Conservation (phyloP, 2,888 invertebrate species). For the Seira musarum region DNA sequence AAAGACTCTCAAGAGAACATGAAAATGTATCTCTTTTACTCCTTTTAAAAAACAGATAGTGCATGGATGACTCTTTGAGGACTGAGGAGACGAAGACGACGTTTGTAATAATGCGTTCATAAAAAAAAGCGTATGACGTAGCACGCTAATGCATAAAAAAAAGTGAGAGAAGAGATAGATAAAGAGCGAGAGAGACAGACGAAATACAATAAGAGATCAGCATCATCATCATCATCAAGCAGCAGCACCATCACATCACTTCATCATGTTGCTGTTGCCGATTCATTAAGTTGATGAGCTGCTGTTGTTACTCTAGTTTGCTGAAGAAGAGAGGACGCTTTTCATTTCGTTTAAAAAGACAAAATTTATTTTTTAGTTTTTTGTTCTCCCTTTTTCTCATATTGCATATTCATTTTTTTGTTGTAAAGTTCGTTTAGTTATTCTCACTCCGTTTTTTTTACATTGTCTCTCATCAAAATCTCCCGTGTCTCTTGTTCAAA, state of each 20-base stretch:
- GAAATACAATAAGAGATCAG: constrained; percentile 50
- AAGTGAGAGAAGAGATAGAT: constrained; percentile 21
- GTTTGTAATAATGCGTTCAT: neutral
- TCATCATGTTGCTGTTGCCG: constrained; percentile 58
- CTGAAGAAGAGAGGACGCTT: constrained; percentile 45
- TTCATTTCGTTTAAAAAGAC: constrained; percentile 43
- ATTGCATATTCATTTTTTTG: constrained; percentile 15
- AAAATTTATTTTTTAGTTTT: constrained; percentile 41
- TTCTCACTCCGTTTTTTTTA: neutral
- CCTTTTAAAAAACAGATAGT: constrained; percentile 3
- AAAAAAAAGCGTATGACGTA: neutral
- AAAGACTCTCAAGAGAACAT: constrained; percentile 11
- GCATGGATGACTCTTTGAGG: constrained; percentile 7
- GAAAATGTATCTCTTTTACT: constrained; percentile 22
- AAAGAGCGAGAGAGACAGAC: constrained; percentile 23
- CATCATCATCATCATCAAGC: constrained; percentile 41
- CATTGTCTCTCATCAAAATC: constrained; percentile 7
- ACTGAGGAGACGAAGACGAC: constrained; percentile 4
- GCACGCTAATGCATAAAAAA: constrained; percentile 24
- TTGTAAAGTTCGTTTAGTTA: constrained; percentile 22
- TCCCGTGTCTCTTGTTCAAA: neutral
- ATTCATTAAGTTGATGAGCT: constrained; percentile 60
- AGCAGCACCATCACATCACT: constrained; percentile 46
- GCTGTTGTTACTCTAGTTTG: constrained; percentile 55
- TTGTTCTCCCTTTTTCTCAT: constrained; percentile 24